These are phyloP conservation scores for Xyliphius kryptos DNA, from an alignment of 2,113 vertebrate species.

Conservation along the genomic window DNA sequence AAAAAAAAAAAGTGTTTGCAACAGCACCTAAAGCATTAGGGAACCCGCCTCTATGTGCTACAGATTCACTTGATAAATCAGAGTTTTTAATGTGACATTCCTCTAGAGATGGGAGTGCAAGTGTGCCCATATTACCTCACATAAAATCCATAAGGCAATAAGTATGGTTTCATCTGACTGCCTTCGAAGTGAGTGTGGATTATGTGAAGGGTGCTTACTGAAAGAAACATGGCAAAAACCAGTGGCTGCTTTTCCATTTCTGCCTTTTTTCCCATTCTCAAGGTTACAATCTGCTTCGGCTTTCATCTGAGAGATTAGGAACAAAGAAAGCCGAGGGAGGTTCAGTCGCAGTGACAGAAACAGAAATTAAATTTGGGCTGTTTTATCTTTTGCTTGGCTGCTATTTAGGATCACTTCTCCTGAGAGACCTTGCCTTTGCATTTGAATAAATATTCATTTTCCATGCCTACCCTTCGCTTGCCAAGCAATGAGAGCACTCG, in stretches of 20 bases:
- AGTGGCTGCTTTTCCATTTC: constrained; percentile 17
- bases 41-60: no score
- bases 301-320: constrained; percentile 21
- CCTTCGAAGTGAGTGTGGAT: background rate
- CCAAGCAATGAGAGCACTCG: background rate
- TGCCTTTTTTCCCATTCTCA: constrained; percentile 26
- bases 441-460: constrained; percentile 5
- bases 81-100: background rate
- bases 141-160: background rate
- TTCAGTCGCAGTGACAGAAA: constrained; percentile 1
- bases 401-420: constrained; percentile 15
- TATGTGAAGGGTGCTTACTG: constrained; percentile 23
- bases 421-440: constrained; percentile 13
- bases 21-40: no score
- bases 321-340: background rate
- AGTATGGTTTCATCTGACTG: background rate
- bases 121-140: background rate
- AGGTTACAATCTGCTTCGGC: constrained; percentile 14
- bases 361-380: constrained; percentile 2
- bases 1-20: no score
- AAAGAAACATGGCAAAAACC: background rate
- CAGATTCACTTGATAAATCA: no score
- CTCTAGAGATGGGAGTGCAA: background rate
- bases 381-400: background rate
- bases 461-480: background rate